Base-by-base conservation (phyloP, 2,888 invertebrate species). In the Temnothorax rugatulus region DNA sequence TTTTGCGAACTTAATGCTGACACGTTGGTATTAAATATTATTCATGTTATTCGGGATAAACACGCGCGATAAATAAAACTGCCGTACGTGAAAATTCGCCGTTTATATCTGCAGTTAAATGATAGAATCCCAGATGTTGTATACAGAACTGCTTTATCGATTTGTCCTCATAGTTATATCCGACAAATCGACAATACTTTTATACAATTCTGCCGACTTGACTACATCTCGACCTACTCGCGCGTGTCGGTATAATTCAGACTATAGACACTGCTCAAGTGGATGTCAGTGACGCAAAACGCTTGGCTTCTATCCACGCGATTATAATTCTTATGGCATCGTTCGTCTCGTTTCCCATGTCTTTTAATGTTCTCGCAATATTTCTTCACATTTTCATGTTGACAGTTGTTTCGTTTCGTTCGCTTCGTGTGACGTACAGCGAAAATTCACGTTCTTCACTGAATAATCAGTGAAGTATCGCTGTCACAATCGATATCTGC, bases 171-270 rank as follows among this genome's bases (percentile, higher is more conserved):
- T 71, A 47, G 21, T 52, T 71, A 21, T 81, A 59, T 71, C 71
- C 59, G 71, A 18, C 54, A 57, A 68, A 44, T 29, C 29, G 47
- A 44, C 44, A 38, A 71, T 71, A 38, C 44, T n/a, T 69, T 44
- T 59, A 57, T 13, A 13, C 34, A 15, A 9, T 41, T 57, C 34
- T 29, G 13, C 47, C 44, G 71, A 11, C 59, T 59, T 21, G 79
- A 18, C 59, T 81, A 47, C 15, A 47, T 59, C 79, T 59, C 44
- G 79, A 77, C 59, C 71, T 68, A 68, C 41, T 79, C 79, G 47
- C 79, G 47, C 79, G 47, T 57, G 59, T 1, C 29, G 59, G 18
- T 41, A 47, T 59, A 81, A 47, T 71, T 57, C n/a, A 71, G 21
- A 34, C 21, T 77, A 57, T 68, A 77, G 54, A 54, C 61, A 38